These are phyloP conservation scores for Sceloporus undulatus DNA, from an alignment of 2,113 vertebrate species.

Conservation along the genomic window DNA sequence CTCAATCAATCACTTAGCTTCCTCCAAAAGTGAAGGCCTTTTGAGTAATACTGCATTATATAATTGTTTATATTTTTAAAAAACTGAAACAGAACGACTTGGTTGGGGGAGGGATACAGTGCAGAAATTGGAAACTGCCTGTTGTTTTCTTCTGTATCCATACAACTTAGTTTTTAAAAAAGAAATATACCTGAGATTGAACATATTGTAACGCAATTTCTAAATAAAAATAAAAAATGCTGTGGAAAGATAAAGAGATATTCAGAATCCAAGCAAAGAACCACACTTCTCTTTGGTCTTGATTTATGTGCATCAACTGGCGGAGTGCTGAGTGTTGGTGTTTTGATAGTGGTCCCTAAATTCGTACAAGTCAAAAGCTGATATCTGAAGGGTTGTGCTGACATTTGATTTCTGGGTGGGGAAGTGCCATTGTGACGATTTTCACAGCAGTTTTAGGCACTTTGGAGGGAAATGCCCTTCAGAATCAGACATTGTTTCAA, in stretches of 20 bases:
- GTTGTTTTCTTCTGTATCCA: constrained; percentile 46
- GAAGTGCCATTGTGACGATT: constrained; percentile 39
- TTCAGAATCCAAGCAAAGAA: constrained; percentile 71
- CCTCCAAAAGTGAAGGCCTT: constrained; percentile 56
- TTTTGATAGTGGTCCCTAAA: constrained; percentile 19
- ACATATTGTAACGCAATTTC: constrained; percentile 65
- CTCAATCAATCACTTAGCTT: constrained; percentile 45
- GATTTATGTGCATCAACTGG: constrained; percentile 49
- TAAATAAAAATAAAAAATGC: constrained; percentile 40
- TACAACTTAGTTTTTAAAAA: constrained; percentile 54
- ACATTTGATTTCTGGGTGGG: constrained; percentile 7
- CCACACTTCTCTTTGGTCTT: constrained; percentile 72
- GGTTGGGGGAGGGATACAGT: constrained; percentile 34
- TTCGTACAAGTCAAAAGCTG: neutral
- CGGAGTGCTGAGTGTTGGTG: constrained; percentile 5
- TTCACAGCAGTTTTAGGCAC: constrained; percentile 53
- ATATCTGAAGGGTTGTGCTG: neutral
- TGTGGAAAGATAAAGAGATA: constrained; percentile 61
- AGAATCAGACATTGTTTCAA: neutral
- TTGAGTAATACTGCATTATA: constrained; percentile 37
- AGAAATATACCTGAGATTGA: constrained; percentile 82
- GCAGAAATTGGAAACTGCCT: constrained; percentile 52
- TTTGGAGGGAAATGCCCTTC: neutral
- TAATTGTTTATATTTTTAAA: constrained; percentile 3
- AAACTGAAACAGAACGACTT: constrained; percentile 53